phyloP scores from a whole-genome alignment of 1,140 invertebrate genomes.

The Oedothorax gibbosus region DNA sequence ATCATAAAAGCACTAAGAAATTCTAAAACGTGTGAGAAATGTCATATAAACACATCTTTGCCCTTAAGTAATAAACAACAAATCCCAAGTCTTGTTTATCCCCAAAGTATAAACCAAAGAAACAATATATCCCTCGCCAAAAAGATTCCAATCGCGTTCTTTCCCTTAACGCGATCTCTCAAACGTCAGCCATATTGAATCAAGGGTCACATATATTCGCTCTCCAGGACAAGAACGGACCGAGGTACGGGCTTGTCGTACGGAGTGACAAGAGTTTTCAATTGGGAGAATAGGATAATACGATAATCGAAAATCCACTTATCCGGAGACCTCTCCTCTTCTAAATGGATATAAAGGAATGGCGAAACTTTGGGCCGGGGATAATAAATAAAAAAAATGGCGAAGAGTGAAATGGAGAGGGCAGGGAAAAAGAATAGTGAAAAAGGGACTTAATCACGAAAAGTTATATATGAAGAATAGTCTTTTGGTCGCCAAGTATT shows the following conservation, averaged over 20 bases:
- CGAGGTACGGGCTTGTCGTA: slow-evolving; percentile 8
- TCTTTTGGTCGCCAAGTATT: slow-evolving; percentile 47
- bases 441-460: slow-evolving; percentile 42
- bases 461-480: slow-evolving; percentile 45
- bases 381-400: slow-evolving; percentile 43
- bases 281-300: slow-evolving; percentile 57
- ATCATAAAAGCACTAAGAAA: no score
- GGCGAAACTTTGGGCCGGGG: slow-evolving; percentile 45
- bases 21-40: no score
- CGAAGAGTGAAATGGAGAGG: not conserved
- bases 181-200: slow-evolving; percentile 50
- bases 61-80: no score
- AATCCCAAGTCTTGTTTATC: no score
- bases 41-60: no score
- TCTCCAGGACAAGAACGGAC: slow-evolving; percentile 13
- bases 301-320: slow-evolving; percentile 60
- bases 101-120: no score
- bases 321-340: slow-evolving; percentile 29
- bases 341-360: slow-evolving; percentile 59
- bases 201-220: slow-evolving; percentile 49
- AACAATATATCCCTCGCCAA: no score
- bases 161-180: slow-evolving; percentile 6
- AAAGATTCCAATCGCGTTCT: not conserved
- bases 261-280: slow-evolving; percentile 58
- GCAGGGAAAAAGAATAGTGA: not conserved